These are phyloP conservation scores for Cerceris rybyensis DNA, from an alignment of 2,888 invertebrate genomes.

Conservation along the genomic window DNA sequence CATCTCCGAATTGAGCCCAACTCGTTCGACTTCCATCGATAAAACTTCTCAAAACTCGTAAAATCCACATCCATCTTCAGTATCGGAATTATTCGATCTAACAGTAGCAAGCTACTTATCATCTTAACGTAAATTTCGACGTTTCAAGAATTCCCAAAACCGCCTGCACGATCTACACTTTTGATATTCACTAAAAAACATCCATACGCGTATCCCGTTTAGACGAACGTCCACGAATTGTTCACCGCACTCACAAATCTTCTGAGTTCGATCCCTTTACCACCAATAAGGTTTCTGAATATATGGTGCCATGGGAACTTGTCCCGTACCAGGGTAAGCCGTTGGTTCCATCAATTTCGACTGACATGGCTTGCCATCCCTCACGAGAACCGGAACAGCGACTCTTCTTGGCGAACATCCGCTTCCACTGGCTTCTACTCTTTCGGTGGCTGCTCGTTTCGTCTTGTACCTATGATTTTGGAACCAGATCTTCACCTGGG, in stretches of 20 bases:
- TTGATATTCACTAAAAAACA: too few relatives aligned
- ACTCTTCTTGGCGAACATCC: conserved; percentile 93
- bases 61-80: too few relatives aligned
- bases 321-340: conserved; percentile 68
- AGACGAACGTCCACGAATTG: conserved; percentile 1
- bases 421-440: conserved; percentile 86
- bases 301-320: conserved; percentile 78
- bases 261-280: conserved; percentile 21
- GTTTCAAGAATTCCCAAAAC: too few relatives aligned
- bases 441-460: conserved; percentile 98
- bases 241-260: background rate
- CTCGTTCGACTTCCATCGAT: too few relatives aligned
- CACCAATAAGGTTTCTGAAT: conserved; percentile 83
- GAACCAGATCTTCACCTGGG: conserved; percentile 99
- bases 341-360: conserved; percentile 76
- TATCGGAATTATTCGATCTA: too few relatives aligned
- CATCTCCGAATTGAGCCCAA: too few relatives aligned
- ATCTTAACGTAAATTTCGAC: too few relatives aligned
- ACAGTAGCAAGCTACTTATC: too few relatives aligned
- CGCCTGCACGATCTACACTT: too few relatives aligned
- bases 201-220: background rate
- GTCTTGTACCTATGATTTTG: conserved; percentile 99
- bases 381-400: conserved; percentile 96
- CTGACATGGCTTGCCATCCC: conserved; percentile 96
- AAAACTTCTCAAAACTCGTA: too few relatives aligned